Base-by-base conservation (phyloP, 2,797 vertebrate species). In the Otolemur crassicaudatus region DNA sequence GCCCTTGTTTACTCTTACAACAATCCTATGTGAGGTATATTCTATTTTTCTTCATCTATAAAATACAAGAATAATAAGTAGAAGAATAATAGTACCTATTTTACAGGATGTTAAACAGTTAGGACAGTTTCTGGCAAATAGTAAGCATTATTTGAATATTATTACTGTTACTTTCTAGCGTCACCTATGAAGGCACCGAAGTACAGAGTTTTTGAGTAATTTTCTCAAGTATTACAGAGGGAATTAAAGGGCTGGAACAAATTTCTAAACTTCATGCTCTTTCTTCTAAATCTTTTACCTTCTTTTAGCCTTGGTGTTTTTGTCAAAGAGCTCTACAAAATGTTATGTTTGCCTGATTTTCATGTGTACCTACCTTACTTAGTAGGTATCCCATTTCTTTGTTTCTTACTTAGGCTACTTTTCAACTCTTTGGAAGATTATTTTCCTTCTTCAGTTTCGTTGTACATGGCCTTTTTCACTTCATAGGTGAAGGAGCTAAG, bases 381-480 rank as follows among this genome's bases (percentile, higher is more conserved):
- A 58, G 25, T 49, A 77, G 29, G 25, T 5, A 61, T 90, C 29
- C 13, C 11, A 12, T 40, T 69, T 95, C 17, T 53, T 53, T 53
- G 16, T 16, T 95, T 95, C 29, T 79, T 91, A 40, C 4, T 63
- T 87, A 75, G 46, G 91, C 11, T 75, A 56, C 61, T 27, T 94
- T 96, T 90, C 25, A 90, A 46, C 70, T 89, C 5, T 84, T 92
- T 87, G 23, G 76, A 90, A 94, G 20, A 84, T 90, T 83, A 83
- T 43, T 88, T 87, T 95, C 8, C 40, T 79, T 90, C 34, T 94
- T 84, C 65, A 86, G 76, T 81, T 91, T 96, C 43, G 43, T 86
- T 61, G 25, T 80, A 58, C 9, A 60, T 73, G 27, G 25, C 27
- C 27, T 56, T 94, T 91, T 92, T 58, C 29, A 80, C n/a, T 92